These are phyloP conservation scores for Diploscapter pachys DNA, from an alignment of 1,140 invertebrate genomes.

Conservation along the genomic window DNA sequence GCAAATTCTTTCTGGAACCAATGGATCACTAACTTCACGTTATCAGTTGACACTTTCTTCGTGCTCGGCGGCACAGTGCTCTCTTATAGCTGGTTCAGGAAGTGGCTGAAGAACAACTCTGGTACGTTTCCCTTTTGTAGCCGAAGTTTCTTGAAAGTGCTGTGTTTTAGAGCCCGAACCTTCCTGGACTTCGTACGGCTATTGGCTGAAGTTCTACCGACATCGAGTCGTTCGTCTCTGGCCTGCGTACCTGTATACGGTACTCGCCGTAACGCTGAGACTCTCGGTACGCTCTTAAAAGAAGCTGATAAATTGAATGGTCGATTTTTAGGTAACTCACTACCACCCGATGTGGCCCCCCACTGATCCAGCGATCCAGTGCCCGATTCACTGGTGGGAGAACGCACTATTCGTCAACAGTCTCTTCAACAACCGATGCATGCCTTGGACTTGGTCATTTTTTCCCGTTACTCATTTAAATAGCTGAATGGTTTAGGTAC, in stretches of 20 bases:
- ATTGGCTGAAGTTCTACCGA: slow-evolving; percentile 56
- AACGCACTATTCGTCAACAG: slow-evolving; percentile 56
- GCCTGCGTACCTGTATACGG: slow-evolving; percentile 57
- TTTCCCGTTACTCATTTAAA: too few relatives aligned
- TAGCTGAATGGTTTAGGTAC: slow-evolving; percentile 26
- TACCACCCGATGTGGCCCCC: slow-evolving; percentile 59
- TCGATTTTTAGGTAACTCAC: slow-evolving; percentile 39
- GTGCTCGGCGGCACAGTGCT: slow-evolving; percentile 51
- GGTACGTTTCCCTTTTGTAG: slow-evolving; percentile 36
- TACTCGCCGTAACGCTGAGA: slow-evolving; percentile 51
- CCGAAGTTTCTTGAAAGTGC: slow-evolving; percentile 17
- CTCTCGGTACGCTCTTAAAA: slow-evolving; percentile 33
- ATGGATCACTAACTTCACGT: slow-evolving; percentile 58
- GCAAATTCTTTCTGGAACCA: slow-evolving; percentile 58
- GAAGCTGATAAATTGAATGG: background rate
- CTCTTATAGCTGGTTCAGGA: slow-evolving; percentile 55
- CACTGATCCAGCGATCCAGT: slow-evolving; percentile 58
- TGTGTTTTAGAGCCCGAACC: slow-evolving; percentile 48
- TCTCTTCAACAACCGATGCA: slow-evolving; percentile 53
- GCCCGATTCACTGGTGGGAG: slow-evolving; percentile 56
- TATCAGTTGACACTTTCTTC: slow-evolving; percentile 52
- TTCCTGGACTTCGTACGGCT: slow-evolving; percentile 50
- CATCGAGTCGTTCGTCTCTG: slow-evolving; percentile 54
- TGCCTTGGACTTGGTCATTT: slow-evolving; percentile 56
- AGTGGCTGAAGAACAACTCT: slow-evolving; percentile 57